Evolutionary conservation across 1,140 invertebrate genomes (phyloP), one percentile per base, ranked within the genome.

Genomic region (Chironomus tepperi): DNA sequence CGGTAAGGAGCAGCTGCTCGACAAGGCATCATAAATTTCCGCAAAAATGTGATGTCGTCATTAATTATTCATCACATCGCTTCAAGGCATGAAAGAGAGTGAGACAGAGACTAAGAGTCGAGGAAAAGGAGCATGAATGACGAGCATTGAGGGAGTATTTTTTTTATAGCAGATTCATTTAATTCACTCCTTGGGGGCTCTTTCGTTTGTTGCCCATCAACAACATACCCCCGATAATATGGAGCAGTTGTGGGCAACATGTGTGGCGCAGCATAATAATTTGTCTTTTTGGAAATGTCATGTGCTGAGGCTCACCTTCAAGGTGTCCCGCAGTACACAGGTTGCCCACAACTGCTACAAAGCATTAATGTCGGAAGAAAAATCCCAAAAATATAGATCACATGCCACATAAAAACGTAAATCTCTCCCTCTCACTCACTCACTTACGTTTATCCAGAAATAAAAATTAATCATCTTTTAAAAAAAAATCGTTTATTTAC

Each of bases 121-220:
- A 34, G 24, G 24, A 34, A 34, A 34, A 34, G 1, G 24, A 34
- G 24, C 24, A 34, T 34, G 24, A 34, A 34, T 34, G 24, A 34
- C 1, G 24, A 57, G 47, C n/a, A 57, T 57, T 57, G 47, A 15
- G 47, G 47, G 47, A 57, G 8, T 57, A 57, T n/a, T 57, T 57
- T 47, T 57, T 57, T 57, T 57, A 57, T 57, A 57, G 47, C 47
- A 57, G 47, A 57, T 57, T 57, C 47, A 57, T 57, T 57, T 57
- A 57, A 57, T 57, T 57, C 47, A 57, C 47, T 57, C 47, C 47
- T 57, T 57, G 47, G 47, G 47, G 47, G 47, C 47, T 57, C 47
- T 57, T 57, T 57, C 47, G 47, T n/a, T n/a, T 57, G 47, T n/a
- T 34, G 24, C 24, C 24, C 24, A 57, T 57, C 47, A n/a, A 15